phyloP scores from a whole-genome alignment of 92 coral and sea anemone species.

The Blastomussa wellsi region DNA sequence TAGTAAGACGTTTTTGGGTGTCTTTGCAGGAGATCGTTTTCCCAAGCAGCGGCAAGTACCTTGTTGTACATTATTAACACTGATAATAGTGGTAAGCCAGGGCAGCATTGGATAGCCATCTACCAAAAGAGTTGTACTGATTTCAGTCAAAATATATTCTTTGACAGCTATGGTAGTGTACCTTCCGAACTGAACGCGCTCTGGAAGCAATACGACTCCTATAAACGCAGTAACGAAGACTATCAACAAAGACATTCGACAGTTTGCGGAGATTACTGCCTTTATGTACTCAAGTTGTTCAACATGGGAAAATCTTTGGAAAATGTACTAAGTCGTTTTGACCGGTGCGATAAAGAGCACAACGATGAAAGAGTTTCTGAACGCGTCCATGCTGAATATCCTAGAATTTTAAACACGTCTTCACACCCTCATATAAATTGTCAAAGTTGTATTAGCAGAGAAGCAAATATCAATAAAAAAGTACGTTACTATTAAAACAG shows the following conservation, averaged over 20 bases:
- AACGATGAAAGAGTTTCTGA: background rate
- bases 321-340: background rate
- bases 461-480: background rate
- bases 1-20: constrained; percentile 13
- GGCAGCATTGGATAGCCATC: background rate
- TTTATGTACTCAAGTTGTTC: background rate
- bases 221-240: background rate
- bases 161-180: background rate
- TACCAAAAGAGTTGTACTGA: background rate
- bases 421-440: background rate
- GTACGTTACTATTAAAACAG: background rate
- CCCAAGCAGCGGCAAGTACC: constrained; percentile 2
- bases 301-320: constrained; percentile 2
- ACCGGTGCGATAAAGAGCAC: background rate
- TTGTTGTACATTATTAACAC: constrained; percentile 5
- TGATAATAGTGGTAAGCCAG: background rate
- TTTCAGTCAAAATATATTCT: background rate
- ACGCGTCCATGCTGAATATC: background rate
- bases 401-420: background rate
- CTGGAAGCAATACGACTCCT: background rate
- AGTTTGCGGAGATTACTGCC: constrained; percentile 19
- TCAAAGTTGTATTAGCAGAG: background rate
- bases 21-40: background rate
- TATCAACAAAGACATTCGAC: constrained; percentile 10
- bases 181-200: background rate